These are phyloP conservation scores for Thera obeliscata DNA, from an alignment of 2,888 invertebrate genomes.

Conservation along the genomic window DNA sequence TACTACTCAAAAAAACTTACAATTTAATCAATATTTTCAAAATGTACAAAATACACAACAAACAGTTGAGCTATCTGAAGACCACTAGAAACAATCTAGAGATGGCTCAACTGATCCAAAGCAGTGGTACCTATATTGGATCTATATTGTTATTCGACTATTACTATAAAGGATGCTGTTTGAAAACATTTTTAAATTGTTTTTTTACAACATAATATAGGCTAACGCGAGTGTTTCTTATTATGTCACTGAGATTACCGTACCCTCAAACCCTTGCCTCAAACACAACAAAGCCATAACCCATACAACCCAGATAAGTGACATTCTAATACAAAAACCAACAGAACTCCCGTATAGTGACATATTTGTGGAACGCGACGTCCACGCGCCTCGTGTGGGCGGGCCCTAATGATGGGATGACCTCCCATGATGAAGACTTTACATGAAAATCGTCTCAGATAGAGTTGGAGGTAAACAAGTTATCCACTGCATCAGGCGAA, in stretches of 20 bases:
- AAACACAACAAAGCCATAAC: constrained; percentile 3
- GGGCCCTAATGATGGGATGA: constrained; percentile 41
- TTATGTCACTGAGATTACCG: neutral
- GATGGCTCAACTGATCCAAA: too few species aligned
- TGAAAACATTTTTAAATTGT: too few species aligned
- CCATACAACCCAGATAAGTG: constrained; percentile 21
- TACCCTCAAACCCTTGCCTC: neutral
- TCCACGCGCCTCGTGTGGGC: constrained; percentile 43
- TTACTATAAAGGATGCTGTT: too few species aligned
- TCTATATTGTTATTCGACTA: too few species aligned
- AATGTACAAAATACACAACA: too few species aligned
- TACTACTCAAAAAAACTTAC: too few species aligned
- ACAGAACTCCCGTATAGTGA: constrained; percentile 46
- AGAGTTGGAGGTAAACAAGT: neutral
- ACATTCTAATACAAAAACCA: constrained; percentile 62
- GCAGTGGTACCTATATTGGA: too few species aligned
- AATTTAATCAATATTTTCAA: too few species aligned
- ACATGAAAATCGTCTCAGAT: constrained; percentile 8
- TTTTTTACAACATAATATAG: too few species aligned
- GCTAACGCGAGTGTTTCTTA: neutral
- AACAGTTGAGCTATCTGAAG: too few species aligned
- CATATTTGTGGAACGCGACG: constrained; percentile 50
- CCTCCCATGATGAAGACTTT: constrained; percentile 36
- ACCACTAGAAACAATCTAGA: too few species aligned
- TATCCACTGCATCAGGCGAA: too few species aligned